Base-by-base conservation (phyloP, 2,797 vertebrate genomes). In the Megaceryle alcyon region DNA sequence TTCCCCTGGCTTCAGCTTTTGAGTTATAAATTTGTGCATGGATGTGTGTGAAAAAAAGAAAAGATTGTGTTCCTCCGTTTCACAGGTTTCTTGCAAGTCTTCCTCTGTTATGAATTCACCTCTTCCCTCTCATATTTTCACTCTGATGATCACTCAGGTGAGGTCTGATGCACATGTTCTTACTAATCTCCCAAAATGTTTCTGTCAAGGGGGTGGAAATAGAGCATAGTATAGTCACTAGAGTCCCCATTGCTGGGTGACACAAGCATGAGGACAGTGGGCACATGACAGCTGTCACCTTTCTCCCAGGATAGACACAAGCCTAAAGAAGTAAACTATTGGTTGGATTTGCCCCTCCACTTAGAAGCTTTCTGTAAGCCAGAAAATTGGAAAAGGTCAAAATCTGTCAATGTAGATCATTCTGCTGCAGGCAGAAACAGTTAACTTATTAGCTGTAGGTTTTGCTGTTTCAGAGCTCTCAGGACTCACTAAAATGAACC, bases 181-280 rank as follows among this genome's bases (percentile, higher is more conserved):
- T 11, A 35, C 13, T 71, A 26, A 59, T 51, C 4, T 9, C n/a
- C 41, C 31, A 2, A 4, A 4, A 26, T 48, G 1, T n/a, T 85
- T 73, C 46, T 11, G 10, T 8, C 43, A 77, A 41, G 41, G 3
- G 11, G 31, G 7, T 16, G 70, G 61, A 69, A 39, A 31, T 23
- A 39, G 35, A 66, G 3, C 29, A 17, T 26, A 23, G 43, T 10
- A 12, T 31, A 2, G 20, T 43, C 21, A 31, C 8, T 22, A 53
- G 37, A 22, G 14, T 61, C 18, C 48, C 29, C 11, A 22, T 68
- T 0, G 0, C 41, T 28, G 37, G 33, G 57, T 43, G 53, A 73
- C 60, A 46, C 9, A 39, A 44, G 35, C 29, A 37, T 0, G 4
- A 82, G 68, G 21, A 60, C 57, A 53, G 43, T 6, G 2, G 54